Conservation (phyloP, 2,797 vertebrate species). For the Oryzias sinensis region DNA sequence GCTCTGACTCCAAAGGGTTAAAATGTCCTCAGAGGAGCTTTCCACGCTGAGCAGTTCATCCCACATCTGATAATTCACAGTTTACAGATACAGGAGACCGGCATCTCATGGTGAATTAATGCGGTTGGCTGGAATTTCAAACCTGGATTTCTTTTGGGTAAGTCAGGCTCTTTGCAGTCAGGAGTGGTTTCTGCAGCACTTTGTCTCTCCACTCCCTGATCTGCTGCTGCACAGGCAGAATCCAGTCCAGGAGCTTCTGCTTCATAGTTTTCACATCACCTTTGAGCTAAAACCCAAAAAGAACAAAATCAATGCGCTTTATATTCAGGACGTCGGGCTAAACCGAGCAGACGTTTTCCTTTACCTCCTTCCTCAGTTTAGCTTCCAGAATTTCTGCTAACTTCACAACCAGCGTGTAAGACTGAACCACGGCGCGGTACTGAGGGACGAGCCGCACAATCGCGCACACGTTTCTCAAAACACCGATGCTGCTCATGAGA, state of each 20-base stretch:
- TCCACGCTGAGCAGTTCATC: constrained; percentile 63
- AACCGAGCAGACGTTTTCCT: accelerated
- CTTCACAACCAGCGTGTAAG: constrained; percentile 63
- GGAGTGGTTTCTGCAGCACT: constrained; percentile 19
- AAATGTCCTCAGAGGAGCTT: constrained; percentile 49
- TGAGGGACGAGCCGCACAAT: constrained; percentile 8
- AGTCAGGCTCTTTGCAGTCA: constrained; percentile 14
- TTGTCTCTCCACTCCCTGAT: constrained; percentile 52
- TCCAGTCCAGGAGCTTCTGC: neutral
- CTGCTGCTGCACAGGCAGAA: neutral
- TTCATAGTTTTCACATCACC: constrained; percentile 22
- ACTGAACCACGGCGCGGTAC: constrained; percentile 44
- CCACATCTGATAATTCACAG: constrained; percentile 67
- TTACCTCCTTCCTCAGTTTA: constrained; percentile 46
- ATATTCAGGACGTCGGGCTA: too few relatives aligned
- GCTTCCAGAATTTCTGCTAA: constrained; percentile 49
- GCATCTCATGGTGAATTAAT: too few relatives aligned
- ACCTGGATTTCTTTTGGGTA: constrained; percentile 73
- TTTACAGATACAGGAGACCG: neutral
- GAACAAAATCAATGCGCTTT: neutral
- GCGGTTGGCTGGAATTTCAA: neutral
- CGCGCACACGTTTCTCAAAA: constrained; percentile 17
- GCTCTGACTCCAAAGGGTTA: constrained; percentile 46
- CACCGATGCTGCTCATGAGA: constrained; percentile 35
- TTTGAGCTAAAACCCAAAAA: constrained; percentile 24